phyloP scores from a whole-genome alignment of 2,113 vertebrate species.

The Phylloscopus trochiloides region DNA sequence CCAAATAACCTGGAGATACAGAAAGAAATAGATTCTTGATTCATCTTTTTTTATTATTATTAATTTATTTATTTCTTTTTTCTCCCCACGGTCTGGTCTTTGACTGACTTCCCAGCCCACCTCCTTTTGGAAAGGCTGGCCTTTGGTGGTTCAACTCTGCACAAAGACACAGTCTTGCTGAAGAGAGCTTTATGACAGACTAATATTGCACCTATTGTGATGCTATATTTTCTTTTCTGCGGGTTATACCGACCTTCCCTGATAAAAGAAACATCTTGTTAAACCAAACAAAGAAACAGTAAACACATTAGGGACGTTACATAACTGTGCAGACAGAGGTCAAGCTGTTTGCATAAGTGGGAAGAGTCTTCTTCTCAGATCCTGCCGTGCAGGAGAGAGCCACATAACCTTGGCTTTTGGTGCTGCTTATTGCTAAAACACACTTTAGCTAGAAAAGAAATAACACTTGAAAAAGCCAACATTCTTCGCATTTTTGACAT shows the following conservation, averaged over 20 bases:
- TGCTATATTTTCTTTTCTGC: neutral
- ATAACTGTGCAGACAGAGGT: constrained; percentile 40
- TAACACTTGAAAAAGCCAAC: constrained; percentile 66
- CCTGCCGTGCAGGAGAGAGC: neutral
- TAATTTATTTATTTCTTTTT: too few species aligned
- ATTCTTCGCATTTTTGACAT: constrained; percentile 68
- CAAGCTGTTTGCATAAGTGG: neutral
- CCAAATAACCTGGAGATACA: constrained; percentile 88
- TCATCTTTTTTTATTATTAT: too few species aligned
- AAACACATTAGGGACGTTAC: constrained; percentile 54
- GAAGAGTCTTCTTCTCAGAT: constrained; percentile 27
- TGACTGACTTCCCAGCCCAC: neutral
- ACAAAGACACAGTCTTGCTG: neutral
- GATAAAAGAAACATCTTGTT: constrained; percentile 55
- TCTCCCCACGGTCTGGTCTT: neutral
- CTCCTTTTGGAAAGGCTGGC: neutral
- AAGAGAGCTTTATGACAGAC: neutral
- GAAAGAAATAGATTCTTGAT: neutral
- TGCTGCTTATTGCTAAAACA: constrained; percentile 61
- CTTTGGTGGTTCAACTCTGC: neutral
- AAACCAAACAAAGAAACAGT: constrained; percentile 46
- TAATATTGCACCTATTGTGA: neutral
- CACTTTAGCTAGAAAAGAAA: constrained; percentile 61
- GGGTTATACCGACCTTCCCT: constrained; percentile 39
- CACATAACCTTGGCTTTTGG: constrained; percentile 55